Evolutionary conservation across 2,888 invertebrate genomes (phyloP), one percentile per base, ranked within the genome.

Genomic region (Junonia oenone): DNA sequence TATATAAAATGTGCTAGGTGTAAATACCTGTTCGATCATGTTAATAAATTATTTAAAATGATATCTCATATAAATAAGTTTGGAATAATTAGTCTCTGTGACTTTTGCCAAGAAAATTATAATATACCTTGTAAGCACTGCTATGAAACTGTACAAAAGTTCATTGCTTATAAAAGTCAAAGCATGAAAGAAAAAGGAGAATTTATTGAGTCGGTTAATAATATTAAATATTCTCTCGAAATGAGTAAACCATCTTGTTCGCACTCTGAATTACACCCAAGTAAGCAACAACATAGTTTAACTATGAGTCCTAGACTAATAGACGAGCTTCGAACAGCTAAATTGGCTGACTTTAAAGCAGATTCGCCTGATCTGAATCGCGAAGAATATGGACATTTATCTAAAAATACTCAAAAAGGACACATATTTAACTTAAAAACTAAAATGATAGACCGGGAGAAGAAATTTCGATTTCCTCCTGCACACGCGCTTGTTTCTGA

Each of bases 1-100:
- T 64, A 68, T 51, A 64, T 78, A 56, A 68, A 59, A 38, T 87
- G 87, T 61, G 72, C 72, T 47, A 69, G 80, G 54, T 87, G 87
- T 68, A 74, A 69, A 61, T 65, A 71, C 52, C 71, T 71, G 55
- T 61, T 76, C 56, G 65, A 76, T 58, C 69, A 71, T 51, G 72
- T 76, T n/a, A 66, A 73, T 59, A 68, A 67, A 52, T 61, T 79
- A 46, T 63, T 79, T 40, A 62, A 66, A 58, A 69, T 64, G 57
- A 54, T 73, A 37, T 63, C 71, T 37, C 62, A 58, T 29, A 64
- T 77, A 53, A 65, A 71, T 37, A 73, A 62, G 63, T 71, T 71
- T 9, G 65, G 67, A 56, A 63, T 78, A n/a, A 64, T 72, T 51
- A 73, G 75, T 33, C 64, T 85, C 56, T 86, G 85, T 58, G 69